Conservation (phyloP, 2,888 invertebrate species). For the Platycheirus albimanus region DNA sequence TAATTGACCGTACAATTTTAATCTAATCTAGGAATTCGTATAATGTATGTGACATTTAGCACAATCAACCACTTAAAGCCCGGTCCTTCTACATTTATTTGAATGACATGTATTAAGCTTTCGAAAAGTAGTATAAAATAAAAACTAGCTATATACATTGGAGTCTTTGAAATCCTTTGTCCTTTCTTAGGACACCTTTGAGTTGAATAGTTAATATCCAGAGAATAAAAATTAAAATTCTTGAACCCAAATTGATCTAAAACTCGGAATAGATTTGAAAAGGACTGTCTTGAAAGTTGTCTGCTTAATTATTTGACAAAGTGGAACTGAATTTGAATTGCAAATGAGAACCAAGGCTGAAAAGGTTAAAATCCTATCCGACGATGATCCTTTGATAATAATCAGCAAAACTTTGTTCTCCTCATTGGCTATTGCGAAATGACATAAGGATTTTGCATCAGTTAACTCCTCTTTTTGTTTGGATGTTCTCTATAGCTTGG, state of each 20-base stretch:
- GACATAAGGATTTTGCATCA: constrained; percentile 31
- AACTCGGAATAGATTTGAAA: constrained; percentile 20
- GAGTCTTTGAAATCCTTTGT: neutral
- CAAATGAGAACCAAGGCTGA: constrained; percentile 57
- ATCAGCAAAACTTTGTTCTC: constrained; percentile 53
- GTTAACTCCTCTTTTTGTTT: constrained; percentile 56
- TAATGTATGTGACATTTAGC: constrained; percentile 39
- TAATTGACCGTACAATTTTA: constrained; percentile 70
- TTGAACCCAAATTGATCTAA: constrained; percentile 61
- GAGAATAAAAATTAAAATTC: constrained; percentile 40
- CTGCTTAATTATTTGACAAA: constrained; percentile 60
- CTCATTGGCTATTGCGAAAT: constrained; percentile 36
- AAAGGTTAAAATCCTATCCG: constrained; percentile 39
- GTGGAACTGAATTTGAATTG: constrained; percentile 61
- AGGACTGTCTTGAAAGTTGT: constrained; percentile 1
- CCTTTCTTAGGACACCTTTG: neutral
- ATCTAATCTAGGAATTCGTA: constrained; percentile 56
- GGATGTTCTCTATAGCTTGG: constrained; percentile 2
- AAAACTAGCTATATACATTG: constrained; percentile 54
- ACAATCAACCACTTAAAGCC: too few species aligned
- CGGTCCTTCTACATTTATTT: too few species aligned
- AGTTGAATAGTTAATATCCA: constrained; percentile 6
- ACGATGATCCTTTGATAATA: constrained; percentile 30
- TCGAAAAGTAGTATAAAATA: constrained; percentile 52
- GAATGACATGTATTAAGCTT: constrained; percentile 38